Evolutionary conservation across 2,113 vertebrate genomes (phyloP), one percentile per base, ranked within the genome.

Genomic region (Chauna torquata): DNA sequence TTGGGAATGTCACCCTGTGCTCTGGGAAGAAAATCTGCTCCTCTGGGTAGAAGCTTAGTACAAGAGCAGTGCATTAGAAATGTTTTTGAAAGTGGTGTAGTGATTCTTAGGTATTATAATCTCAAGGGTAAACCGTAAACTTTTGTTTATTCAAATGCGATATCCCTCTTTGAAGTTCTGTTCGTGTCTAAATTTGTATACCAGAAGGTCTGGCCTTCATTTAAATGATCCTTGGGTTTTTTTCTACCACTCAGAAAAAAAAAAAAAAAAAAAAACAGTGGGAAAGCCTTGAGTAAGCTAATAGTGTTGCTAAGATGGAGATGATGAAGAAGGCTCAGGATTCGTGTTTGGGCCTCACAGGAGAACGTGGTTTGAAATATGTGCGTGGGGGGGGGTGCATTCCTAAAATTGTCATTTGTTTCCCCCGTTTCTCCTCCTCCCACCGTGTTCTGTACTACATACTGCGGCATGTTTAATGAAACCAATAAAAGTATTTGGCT

Each of bases 171-270:
- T 95, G 93, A 95, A 96, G 94, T 92, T 95, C 62, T 80, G 30
- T 79, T 94, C 94, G 89, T 13, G 1, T 94, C 78, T 95, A 74
- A 90, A 90, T 96, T 87, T 96, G 94, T 96, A 80, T 85, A 91
- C 78, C 87, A 82, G 86, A 88, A 93, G 78, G 58, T 89, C 87
- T 96, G 94, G 94, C 93, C 92, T 97, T 89, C 92, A 92, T 97
- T 97, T 96, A 91, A 94, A 95, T 92, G 54, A 96, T 95, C 86
- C 84, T 96, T 95, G 84, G 27, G n/a, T 17, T 34, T 1, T 2
- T 92, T 92, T 4, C 2, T 92, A 59, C 78, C 40, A 57, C 45
- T 64, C 64, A 19, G 47, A 14, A 42, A 15, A 42, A 38, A 42
- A 28, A 32, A 44, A 66, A 34, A 66, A 30, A 44, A 68, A 34